Percentiles rank a stretch among this genome's conserved stretches.
Conservation (phyloP, 2,888 invertebrate genomes). For the Lottia scabra region DNA sequence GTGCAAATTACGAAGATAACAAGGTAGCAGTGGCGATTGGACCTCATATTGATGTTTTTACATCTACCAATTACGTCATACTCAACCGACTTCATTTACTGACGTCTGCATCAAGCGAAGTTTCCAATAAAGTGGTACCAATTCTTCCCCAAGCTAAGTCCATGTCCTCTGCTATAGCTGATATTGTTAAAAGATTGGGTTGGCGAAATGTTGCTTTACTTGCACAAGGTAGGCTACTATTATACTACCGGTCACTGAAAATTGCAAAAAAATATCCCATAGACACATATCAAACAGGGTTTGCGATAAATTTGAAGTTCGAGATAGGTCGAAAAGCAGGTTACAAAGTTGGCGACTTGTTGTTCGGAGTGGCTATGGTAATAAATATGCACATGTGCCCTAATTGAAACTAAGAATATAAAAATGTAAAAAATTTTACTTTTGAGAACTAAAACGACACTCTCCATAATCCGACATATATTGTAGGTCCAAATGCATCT, state of each 20-base stretch:
- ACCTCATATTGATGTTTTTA: slow-evolving; percentile 58
- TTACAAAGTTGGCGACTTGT: too few species aligned
- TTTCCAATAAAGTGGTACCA: slow-evolving; percentile 44
- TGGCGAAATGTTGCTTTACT: slow-evolving; percentile 57
- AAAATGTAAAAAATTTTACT: too few species aligned
- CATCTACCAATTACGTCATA: slow-evolving; percentile 60
- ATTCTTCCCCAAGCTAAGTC: slow-evolving; percentile 53
- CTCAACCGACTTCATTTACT: slow-evolving; percentile 49
- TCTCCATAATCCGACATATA: too few species aligned
- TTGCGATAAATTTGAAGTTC: too few species aligned
- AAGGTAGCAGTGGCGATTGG: slow-evolving; percentile 53
- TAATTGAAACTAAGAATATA: too few species aligned
- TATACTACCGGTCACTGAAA: neutral
- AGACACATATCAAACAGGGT: too few species aligned
- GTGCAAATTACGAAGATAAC: slow-evolving; percentile 39
- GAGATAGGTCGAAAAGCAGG: too few species aligned
- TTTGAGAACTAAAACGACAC: too few species aligned
- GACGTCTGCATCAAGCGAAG: slow-evolving; percentile 46
- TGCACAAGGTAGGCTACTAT: slow-evolving; percentile 51
- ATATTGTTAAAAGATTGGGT: slow-evolving; percentile 39
- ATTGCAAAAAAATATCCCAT: too few species aligned
- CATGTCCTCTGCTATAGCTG: slow-evolving; percentile 48
- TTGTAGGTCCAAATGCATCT: too few species aligned
- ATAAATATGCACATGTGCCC: too few species aligned
- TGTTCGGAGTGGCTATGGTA: too few species aligned